These are phyloP conservation scores for Rhynchopsitta pachyrhyncha DNA, from an alignment of 2,113 vertebrate species.

Conservation along the genomic window DNA sequence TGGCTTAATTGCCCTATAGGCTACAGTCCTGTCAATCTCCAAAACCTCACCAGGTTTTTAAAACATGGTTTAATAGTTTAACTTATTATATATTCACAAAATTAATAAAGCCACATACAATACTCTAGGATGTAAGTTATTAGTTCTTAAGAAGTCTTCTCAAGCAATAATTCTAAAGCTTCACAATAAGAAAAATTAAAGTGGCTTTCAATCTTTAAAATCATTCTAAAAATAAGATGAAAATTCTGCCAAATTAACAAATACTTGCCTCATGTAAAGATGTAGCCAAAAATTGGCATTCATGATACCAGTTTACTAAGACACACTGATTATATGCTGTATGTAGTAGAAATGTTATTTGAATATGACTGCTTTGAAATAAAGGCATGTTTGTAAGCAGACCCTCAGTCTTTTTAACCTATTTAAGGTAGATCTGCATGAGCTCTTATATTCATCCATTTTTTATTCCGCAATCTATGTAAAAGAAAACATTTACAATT, in stretches of 20 bases:
- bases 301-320: neutral
- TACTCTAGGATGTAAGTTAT: neutral
- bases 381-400: neutral
- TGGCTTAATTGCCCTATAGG: neutral
- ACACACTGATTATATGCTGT: neutral
- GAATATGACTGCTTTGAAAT: neutral
- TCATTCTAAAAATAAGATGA: neutral
- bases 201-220: neutral
- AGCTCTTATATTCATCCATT: slow-evolving; percentile 73
- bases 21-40: neutral
- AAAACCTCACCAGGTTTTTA: neutral
- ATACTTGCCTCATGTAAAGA: neutral
- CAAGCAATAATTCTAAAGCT: neutral
- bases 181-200: neutral
- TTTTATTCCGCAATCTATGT: slow-evolving; percentile 72
- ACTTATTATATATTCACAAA: neutral
- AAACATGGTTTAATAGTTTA: neutral
- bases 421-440: neutral
- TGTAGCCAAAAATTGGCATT: neutral
- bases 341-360: neutral
- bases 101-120: neutral
- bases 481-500: neutral
- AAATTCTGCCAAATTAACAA: neutral
- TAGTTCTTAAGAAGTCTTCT: neutral
- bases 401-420: neutral